A percentile compares a stretch with the other conserved stretches of the same genome.
Evolutionary conservation across 1,140 invertebrate species (phyloP).

Genomic region (Onthophagus taurus): DNA sequence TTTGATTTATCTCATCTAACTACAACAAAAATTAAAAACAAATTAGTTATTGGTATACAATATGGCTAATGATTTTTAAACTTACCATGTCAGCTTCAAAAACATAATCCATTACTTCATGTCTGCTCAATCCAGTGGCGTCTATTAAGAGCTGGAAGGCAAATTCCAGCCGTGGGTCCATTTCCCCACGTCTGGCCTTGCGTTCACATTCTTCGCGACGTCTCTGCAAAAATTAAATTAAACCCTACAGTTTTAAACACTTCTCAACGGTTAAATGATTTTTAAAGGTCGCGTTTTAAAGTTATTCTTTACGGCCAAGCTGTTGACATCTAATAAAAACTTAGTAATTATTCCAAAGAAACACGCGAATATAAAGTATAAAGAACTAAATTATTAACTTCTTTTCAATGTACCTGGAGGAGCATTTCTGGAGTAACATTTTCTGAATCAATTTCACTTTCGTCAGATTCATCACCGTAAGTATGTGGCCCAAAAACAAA

Average conservation of each 20-base stretch:
- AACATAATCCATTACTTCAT: constrained; percentile 81
- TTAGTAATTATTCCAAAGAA: too few relatives aligned
- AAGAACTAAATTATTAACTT: too few relatives aligned
- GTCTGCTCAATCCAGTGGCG: constrained; percentile 63
- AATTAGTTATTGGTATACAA: background rate
- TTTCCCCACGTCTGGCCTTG: constrained; percentile 75
- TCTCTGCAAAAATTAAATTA: constrained; percentile 45
- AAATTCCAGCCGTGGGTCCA: constrained; percentile 81
- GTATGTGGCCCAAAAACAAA: constrained; percentile 26
- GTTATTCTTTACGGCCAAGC: background rate
- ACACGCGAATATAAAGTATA: too few relatives aligned
- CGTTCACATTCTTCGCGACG: constrained; percentile 82
- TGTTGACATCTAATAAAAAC: too few relatives aligned
- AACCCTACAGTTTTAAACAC: background rate
- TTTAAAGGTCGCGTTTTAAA: background rate
- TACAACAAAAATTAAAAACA: constrained; percentile 30
- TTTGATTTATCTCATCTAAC: constrained; percentile 79
- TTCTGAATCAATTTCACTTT: constrained; percentile 16
- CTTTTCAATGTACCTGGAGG: constrained; percentile 23
- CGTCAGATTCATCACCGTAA: constrained; percentile 17
- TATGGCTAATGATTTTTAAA: background rate
- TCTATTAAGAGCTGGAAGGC: constrained; percentile 78
- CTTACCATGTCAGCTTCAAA: constrained; percentile 78
- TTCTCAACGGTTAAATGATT: background rate
- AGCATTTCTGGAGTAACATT: constrained; percentile 23